Evolutionary conservation across 2,888 invertebrate genomes (phyloP), one percentile per base, ranked within the genome.

Genomic region (Rhagophthalmus giganteus): DNA sequence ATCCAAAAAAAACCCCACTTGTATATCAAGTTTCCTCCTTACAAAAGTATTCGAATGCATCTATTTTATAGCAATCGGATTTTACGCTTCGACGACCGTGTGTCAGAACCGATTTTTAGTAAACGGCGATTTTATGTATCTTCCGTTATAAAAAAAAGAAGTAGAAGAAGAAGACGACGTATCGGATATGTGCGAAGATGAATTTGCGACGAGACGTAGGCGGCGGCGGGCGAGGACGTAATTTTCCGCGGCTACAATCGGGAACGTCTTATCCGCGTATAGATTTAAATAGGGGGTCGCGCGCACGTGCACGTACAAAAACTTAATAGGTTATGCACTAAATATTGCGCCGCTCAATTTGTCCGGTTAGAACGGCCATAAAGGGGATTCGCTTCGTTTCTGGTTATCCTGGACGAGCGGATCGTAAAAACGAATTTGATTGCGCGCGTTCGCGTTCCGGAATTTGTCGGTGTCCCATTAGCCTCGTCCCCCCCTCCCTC

Each of bases 371-470:
- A 16, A 30, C 27, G 42, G 35, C 31, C 35, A 30, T 49, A 49
- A 49, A 49, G 49, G n/a, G 49, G 41, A 49, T 41, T 26, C 30
- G 28, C 31, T 35, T 20, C 38, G 38, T 37, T 50, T 34, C 37
- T 38, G 50, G 32, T 33, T 38, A 41, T 41, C 35, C 20, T 34
- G 40, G 27, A 33, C 32, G 33, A 47, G 28, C 44, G 35, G 45
- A 47, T 55, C 60, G 58, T 64, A 60, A 60, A 62, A 60, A 58
- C 59, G 62, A 64, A 64, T 64, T 63, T 60, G 61, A 64, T 64
- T 62, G 61, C 56, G 54, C 57, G 49, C 42, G 34, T 52, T 53
- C 57, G 51, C 52, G 53, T 55, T 50, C 42, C 42, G 41, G 56
- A 60, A 60, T 59, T 62, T 61, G 58, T 59, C 59, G 57, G 55